Conservation (phyloP, 2,113 vertebrate genomes). For the Nycticorax nycticorax region DNA sequence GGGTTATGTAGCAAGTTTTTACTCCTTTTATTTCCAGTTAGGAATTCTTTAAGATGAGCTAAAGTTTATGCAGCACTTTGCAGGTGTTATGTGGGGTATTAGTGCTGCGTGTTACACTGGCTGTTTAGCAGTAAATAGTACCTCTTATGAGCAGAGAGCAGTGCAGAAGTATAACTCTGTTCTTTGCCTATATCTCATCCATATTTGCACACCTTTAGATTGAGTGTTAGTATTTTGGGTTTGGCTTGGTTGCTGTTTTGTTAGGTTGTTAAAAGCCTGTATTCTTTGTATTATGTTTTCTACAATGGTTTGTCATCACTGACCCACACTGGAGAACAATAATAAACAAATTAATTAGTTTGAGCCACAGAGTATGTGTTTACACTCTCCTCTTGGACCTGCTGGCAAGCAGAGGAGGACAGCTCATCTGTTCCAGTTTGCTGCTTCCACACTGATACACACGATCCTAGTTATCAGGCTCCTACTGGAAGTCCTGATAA, state of each 20-base stretch:
- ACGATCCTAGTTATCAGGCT: not conserved
- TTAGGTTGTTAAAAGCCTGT: constrained; percentile 6
- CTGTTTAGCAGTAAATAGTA: not conserved
- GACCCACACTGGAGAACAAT: not conserved
- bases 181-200: not conserved
- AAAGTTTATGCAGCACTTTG: not conserved
- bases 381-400: not conserved
- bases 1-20: not conserved
- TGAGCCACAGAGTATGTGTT: constrained; percentile 13
- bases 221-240: not conserved
- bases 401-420: constrained; percentile 19
- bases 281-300: constrained; percentile 6
- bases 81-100: not conserved
- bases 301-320: constrained; percentile 9
- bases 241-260: not conserved
- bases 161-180: not conserved
- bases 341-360: constrained; percentile 47
- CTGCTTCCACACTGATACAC: not conserved
- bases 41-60: not conserved
- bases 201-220: not conserved
- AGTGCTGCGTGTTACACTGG: not conserved
- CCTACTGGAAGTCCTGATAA: not conserved
- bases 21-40: not conserved
- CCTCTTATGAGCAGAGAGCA: not conserved
- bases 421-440: constrained; percentile 33